Evolutionary conservation across 2,888 invertebrate species (phyloP).

Genomic region (Heteromurus nitidus): DNA sequence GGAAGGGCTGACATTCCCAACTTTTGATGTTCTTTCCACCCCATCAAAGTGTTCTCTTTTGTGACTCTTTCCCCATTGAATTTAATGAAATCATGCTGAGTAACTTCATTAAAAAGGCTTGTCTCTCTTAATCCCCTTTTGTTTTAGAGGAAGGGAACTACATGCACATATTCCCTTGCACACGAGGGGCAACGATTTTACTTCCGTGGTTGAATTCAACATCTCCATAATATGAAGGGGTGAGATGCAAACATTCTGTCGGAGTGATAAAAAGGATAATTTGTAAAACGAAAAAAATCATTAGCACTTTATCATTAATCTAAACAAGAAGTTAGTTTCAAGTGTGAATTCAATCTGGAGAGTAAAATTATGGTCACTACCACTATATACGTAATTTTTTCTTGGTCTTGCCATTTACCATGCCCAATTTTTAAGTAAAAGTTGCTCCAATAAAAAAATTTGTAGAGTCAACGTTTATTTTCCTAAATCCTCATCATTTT

Average conservation of each 20-base stretch:
- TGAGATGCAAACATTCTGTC: no score
- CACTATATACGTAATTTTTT: no score
- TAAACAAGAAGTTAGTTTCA: no score
- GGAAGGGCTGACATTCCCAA: slow-evolving; percentile 22
- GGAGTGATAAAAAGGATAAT: neutral
- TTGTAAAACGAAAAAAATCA: slow-evolving; percentile 4
- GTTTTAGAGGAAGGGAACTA: neutral
- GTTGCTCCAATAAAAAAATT: neutral
- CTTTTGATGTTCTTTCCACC: slow-evolving; percentile 48
- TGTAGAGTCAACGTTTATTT: slow-evolving; percentile 1
- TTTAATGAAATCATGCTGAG: slow-evolving; percentile 44
- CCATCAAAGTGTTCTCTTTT: slow-evolving; percentile 49
- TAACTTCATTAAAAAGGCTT: slow-evolving; percentile 52
- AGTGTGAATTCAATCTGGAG: no score
- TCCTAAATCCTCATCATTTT: neutral
- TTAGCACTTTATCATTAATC: slow-evolving; percentile 5
- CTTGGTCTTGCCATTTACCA: no score
- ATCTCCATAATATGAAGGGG: no score
- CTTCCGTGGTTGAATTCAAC: neutral
- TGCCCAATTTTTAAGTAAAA: no score
- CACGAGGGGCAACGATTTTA: neutral
- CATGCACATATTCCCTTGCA: neutral
- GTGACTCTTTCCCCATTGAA: slow-evolving; percentile 6
- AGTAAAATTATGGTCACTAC: no score
- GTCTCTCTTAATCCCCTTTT: slow-evolving; percentile 8